phyloP scores from a whole-genome alignment of 2,797 vertebrate species.

The Tadarida brasiliensis region DNA sequence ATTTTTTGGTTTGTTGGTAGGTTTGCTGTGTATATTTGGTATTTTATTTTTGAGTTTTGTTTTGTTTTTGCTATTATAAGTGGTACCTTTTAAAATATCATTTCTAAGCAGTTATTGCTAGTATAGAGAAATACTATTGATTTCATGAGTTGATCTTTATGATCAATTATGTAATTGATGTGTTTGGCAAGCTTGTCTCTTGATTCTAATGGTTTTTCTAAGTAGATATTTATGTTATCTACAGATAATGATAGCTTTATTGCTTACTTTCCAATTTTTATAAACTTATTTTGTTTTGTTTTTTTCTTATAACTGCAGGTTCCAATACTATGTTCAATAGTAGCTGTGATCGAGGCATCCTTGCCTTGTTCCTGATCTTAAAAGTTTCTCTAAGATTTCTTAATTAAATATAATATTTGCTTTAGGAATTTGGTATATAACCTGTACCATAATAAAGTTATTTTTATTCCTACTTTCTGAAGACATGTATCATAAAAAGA shows the following conservation, averaged over 20 bases:
- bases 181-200: constrained; percentile 61
- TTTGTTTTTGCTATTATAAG: constrained; percentile 42
- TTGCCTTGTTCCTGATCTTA: constrained; percentile 51
- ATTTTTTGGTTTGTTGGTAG: not conserved
- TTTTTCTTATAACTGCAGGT: not conserved
- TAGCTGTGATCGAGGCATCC: not conserved
- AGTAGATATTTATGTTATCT: constrained; percentile 27
- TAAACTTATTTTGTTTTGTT: constrained; percentile 39
- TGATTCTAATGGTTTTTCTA: constrained; percentile 59
- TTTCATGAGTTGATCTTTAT: constrained; percentile 60
- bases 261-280: constrained; percentile 49
- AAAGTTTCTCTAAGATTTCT: constrained; percentile 32
- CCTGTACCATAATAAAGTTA: not conserved
- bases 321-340: not conserved
- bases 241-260: constrained; percentile 32
- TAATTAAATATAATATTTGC: constrained; percentile 44
- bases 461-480: constrained; percentile 43
- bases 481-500: not conserved
- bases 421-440: constrained; percentile 41
- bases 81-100: not conserved
- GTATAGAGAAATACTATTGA: constrained; percentile 56
- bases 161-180: too few relatives aligned
- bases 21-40: not conserved
- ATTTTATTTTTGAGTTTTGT: not conserved
- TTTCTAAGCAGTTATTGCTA: not conserved